Evolutionary conservation across 1,140 invertebrate genomes (phyloP).

Genomic region (Babylonia areolata): DNA sequence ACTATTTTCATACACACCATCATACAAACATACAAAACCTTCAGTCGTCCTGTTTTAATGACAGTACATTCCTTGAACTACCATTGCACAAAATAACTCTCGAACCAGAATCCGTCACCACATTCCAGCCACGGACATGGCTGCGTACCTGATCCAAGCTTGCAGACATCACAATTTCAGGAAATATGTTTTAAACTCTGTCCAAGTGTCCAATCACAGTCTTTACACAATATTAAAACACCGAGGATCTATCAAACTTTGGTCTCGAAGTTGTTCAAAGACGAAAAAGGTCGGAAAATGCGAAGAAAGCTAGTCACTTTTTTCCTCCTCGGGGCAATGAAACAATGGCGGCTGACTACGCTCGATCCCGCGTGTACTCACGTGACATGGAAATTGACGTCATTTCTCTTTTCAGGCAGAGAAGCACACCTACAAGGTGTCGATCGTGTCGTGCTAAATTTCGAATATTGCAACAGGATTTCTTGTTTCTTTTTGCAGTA

Average conservation of each 20-base stretch:
- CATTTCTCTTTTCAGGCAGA: not conserved
- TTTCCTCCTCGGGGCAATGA: slow-evolving; percentile 45
- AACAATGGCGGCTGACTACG: slow-evolving; percentile 69
- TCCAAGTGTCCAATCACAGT: slow-evolving; percentile 57
- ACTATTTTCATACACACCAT: not conserved
- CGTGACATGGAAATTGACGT: slow-evolving; percentile 56
- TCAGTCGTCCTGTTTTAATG: not conserved
- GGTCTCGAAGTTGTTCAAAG: slow-evolving; percentile 31
- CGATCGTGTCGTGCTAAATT: not conserved
- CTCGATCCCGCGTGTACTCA: slow-evolving; percentile 66
- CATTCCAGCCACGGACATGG: slow-evolving; percentile 50
- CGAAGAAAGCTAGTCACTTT: slow-evolving; percentile 43
- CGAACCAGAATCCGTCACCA: slow-evolving; percentile 36
- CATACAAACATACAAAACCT: not conserved
- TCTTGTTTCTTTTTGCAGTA: too few relatives aligned
- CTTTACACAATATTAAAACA: slow-evolving; percentile 44
- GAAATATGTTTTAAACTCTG: slow-evolving; percentile 49
- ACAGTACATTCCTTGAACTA: not conserved
- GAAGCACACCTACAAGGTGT: not conserved
- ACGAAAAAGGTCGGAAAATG: slow-evolving; percentile 29
- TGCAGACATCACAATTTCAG: slow-evolving; percentile 71
- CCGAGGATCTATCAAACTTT: slow-evolving; percentile 33
- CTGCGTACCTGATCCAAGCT: slow-evolving; percentile 72
- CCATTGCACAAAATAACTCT: slow-evolving; percentile 9
- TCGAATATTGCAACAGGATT: too few relatives aligned